phyloP scores from a whole-genome alignment of 2,797 vertebrate species.

The Myotis findleyi region DNA sequence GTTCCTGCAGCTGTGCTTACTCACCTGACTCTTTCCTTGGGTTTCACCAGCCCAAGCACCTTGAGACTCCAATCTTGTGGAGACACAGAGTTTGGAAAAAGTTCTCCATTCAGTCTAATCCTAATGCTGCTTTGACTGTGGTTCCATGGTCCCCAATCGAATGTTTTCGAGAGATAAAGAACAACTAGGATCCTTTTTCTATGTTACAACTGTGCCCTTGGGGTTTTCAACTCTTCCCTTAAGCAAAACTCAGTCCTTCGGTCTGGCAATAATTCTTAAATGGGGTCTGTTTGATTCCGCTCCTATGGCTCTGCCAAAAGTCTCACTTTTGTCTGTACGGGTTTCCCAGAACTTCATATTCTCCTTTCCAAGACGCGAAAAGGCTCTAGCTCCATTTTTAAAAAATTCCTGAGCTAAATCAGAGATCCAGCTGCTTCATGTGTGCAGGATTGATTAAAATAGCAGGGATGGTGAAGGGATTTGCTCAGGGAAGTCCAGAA shows the following conservation, averaged over 20 bases:
- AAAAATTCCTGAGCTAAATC: constrained; percentile 5
- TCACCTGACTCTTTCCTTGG: neutral
- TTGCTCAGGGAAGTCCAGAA: constrained; percentile 43
- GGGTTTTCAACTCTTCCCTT: neutral
- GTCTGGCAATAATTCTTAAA: constrained; percentile 33
- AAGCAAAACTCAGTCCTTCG: neutral
- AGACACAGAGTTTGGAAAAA: neutral
- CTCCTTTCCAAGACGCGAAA: constrained; percentile 16
- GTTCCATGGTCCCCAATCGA: neutral
- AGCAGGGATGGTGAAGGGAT: neutral
- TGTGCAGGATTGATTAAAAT: constrained; percentile 53
- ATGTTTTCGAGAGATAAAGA: constrained; percentile 23
- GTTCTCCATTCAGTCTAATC: neutral
- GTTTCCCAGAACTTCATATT: constrained; percentile 22
- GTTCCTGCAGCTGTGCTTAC: neutral
- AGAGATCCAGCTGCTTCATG: constrained; percentile 40
- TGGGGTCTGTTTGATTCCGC: constrained; percentile 11
- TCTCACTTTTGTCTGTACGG: neutral
- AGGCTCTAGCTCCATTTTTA: neutral
- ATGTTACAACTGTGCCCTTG: neutral
- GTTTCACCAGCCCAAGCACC: neutral
- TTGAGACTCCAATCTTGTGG: neutral
- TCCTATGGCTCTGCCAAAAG: neutral
- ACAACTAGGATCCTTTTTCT: neutral
- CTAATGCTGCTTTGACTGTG: neutral